Percentiles rank a stretch among this genome's conserved stretches.
Conservation (phyloP, 1,140 invertebrate species). For the Delia radicum region DNA sequence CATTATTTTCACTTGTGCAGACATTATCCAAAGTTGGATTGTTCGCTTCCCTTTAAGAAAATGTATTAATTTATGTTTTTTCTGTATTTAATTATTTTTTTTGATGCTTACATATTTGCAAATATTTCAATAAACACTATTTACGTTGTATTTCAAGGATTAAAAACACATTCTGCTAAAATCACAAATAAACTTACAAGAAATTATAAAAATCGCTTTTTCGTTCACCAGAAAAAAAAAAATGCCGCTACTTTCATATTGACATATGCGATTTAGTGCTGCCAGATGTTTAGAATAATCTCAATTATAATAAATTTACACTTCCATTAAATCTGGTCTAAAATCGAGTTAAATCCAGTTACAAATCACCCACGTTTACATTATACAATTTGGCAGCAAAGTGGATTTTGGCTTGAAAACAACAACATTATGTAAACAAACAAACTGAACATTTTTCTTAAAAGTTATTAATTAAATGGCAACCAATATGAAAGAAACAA, state of each 20-base stretch:
- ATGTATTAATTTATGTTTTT: not conserved
- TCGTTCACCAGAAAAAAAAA: not conserved
- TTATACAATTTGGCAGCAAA: too few relatives aligned
- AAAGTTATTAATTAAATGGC: too few relatives aligned
- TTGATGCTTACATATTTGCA: not conserved
- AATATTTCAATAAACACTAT: not conserved
- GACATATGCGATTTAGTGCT: not conserved
- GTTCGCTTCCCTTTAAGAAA: not conserved
- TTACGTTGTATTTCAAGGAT: not conserved
- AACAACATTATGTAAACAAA: too few relatives aligned
- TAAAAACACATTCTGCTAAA: not conserved
- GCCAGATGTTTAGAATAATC: not conserved
- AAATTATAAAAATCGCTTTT: not conserved
- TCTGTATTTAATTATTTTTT: not conserved
- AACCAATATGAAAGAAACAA: too few relatives aligned
- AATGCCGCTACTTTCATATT: not conserved
- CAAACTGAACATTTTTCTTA: too few relatives aligned
- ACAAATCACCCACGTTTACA: too few relatives aligned
- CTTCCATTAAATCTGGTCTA: too few relatives aligned
- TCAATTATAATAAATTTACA: too few relatives aligned
- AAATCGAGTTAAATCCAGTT: too few relatives aligned
- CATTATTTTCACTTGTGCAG: not conserved
- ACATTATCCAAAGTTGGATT: not conserved
- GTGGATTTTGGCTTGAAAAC: too few relatives aligned
- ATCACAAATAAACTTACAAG: not conserved